Evolutionary conservation across 2,797 vertebrate species (phyloP).

Genomic region (Oryzias dopingdopingensis): DNA sequence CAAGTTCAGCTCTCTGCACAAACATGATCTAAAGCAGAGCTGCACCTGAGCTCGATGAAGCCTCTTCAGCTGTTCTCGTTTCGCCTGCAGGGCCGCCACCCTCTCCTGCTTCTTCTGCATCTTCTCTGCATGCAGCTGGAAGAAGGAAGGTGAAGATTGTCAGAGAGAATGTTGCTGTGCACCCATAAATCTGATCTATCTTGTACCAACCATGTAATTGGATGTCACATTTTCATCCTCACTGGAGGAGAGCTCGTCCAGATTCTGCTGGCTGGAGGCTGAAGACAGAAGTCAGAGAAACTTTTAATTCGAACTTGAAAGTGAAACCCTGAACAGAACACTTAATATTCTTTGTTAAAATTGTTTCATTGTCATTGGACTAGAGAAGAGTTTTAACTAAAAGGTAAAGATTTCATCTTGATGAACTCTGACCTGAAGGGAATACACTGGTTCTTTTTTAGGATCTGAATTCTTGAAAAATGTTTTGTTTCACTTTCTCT

Average conservation of each 20-base stretch:
- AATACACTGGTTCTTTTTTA: too few relatives aligned
- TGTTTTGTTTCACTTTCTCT: too few relatives aligned
- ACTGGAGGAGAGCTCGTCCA: conserved; percentile 72
- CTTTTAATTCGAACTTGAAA: too few relatives aligned
- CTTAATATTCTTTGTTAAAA: too few relatives aligned
- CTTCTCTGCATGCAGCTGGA: conserved; percentile 67
- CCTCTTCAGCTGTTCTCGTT: conserved; percentile 88
- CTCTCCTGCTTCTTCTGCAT: conserved; percentile 80
- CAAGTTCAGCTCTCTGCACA: background rate
- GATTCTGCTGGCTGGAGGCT: conserved; percentile 66
- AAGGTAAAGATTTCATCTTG: too few relatives aligned
- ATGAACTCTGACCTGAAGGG: too few relatives aligned
- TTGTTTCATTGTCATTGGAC: too few relatives aligned
- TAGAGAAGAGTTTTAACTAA: too few relatives aligned
- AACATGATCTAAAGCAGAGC: conserved; percentile 3
- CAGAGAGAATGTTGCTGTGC: background rate
- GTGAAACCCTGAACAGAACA: too few relatives aligned
- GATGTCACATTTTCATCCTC: conserved; percentile 73
- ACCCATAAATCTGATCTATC: rapidly evolving
- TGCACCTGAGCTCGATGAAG: conserved; percentile 91
- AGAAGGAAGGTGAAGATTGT: conserved; percentile 18
- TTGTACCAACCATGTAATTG: conserved; percentile 68
- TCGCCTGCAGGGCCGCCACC: conserved; percentile 79
- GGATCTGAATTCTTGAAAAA: too few relatives aligned
- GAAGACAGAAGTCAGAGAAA: background rate